These are phyloP conservation scores for Hydropsyche tenuis DNA, from an alignment of 1,140 invertebrate species.

Conservation along the genomic window DNA sequence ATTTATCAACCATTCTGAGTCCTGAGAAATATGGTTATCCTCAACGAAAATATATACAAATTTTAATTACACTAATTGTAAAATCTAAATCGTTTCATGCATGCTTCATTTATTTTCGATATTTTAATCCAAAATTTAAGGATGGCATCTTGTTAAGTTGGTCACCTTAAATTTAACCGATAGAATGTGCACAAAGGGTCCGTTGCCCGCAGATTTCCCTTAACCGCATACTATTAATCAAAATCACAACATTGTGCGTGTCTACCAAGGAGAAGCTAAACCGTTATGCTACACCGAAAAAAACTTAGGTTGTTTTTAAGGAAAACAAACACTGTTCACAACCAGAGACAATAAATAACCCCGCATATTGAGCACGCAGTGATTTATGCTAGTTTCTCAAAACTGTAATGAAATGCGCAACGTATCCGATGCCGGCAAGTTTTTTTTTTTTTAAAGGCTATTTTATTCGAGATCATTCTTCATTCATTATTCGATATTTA, in stretches of 20 bases:
- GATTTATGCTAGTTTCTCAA: constrained; percentile 11
- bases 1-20: too few relatives aligned
- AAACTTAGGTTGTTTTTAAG: background rate
- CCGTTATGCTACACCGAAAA: background rate
- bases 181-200: constrained; percentile 1
- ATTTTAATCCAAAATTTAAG: background rate
- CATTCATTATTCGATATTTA: background rate
- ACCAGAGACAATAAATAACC: constrained; percentile 12
- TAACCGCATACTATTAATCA: constrained; percentile 16
- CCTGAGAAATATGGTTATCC: too few relatives aligned
- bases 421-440: too few relatives aligned
- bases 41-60: too few relatives aligned
- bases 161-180: background rate
- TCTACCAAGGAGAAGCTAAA: background rate
- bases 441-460: background rate
- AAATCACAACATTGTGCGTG: constrained; percentile 21
- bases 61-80: too few relatives aligned
- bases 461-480: background rate
- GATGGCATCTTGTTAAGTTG: background rate
- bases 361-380: background rate
- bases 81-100: too few relatives aligned
- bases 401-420: constrained; percentile 18
- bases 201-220: constrained; percentile 15
- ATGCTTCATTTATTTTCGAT: too few relatives aligned
- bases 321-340: background rate